Conservation (phyloP, 1,140 invertebrate species). For the Drosophila orosa region DNA sequence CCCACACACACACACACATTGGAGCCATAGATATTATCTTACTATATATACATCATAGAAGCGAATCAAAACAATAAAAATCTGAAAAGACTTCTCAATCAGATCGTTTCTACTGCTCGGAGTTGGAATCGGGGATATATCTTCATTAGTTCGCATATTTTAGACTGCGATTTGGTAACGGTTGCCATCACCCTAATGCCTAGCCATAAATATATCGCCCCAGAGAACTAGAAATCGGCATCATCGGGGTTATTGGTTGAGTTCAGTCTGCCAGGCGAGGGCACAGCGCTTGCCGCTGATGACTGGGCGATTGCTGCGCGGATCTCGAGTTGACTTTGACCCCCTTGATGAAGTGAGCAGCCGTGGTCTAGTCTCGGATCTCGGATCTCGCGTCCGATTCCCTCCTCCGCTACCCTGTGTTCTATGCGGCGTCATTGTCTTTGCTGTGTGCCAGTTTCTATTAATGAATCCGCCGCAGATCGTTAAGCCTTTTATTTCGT, state of each 20-base stretch:
- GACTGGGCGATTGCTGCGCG: conserved; percentile 69
- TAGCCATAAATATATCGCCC: conserved; percentile 19
- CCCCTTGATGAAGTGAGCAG: conserved; percentile 59
- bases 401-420: conserved; percentile 39
- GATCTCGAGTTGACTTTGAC: conserved; percentile 74
- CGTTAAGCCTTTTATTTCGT: conserved; percentile 37
- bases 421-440: conserved; percentile 42
- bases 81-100: conserved; percentile 40
- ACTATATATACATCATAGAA: conserved; percentile 39
- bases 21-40: conserved; percentile 37
- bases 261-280: conserved; percentile 51
- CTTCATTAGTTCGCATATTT: conserved; percentile 21
- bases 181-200: conserved; percentile 51
- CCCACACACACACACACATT: conserved; percentile 17
- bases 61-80: conserved; percentile 59
- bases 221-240: conserved; percentile 46
- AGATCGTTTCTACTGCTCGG: conserved; percentile 12
- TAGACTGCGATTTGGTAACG: conserved; percentile 19
- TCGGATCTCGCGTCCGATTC: conserved; percentile 24
- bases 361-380: conserved; percentile 61
- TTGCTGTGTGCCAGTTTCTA: conserved; percentile 45
- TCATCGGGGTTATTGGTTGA: conserved; percentile 50
- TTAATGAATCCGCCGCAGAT: conserved; percentile 21
- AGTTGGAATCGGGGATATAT: not conserved
- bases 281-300: conserved; percentile 52